Conservation (phyloP, 2,113 vertebrate species). For the Spermophilus dauricus region DNA sequence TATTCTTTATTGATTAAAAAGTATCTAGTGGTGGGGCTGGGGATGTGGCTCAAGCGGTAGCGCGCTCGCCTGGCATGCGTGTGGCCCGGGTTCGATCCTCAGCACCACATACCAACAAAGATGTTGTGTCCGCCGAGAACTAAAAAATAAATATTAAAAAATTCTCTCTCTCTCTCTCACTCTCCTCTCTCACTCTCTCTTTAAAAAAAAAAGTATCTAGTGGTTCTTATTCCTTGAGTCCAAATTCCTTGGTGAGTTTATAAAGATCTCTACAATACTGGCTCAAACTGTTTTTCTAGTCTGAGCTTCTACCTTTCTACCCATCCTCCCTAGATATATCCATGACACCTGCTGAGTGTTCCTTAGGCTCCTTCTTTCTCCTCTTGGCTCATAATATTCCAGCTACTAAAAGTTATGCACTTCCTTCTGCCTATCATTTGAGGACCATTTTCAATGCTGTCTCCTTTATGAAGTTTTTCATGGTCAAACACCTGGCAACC, state of each 20-base stretch:
- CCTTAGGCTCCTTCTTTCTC: neutral
- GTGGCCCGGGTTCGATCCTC: no score
- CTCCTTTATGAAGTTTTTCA: neutral
- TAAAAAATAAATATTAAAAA: no score
- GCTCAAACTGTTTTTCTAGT: neutral
- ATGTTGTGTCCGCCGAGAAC: no score
- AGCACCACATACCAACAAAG: no score
- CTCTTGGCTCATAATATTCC: neutral
- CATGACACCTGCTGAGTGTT: neutral
- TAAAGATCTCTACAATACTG: neutral
- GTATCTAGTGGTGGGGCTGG: no score
- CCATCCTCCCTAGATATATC: neutral
- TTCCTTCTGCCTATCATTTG: neutral
- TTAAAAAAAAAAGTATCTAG: no score
- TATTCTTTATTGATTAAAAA: constrained; percentile 42
- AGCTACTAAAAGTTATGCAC: neutral
- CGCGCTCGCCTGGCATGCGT: no score
- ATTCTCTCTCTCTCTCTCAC: no score
- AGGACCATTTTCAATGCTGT: neutral
- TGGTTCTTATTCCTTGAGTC: neutral
- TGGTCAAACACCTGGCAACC: neutral
- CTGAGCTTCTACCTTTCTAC: neutral
- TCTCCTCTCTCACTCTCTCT: no score
- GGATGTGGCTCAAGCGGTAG: no score
- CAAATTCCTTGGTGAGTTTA: neutral